Percentiles rank a stretch among this genome's conserved stretches.
These are phyloP conservation scores for Tapirus indicus DNA, from an alignment of 2,797 vertebrate genomes.

Conservation along the genomic window DNA sequence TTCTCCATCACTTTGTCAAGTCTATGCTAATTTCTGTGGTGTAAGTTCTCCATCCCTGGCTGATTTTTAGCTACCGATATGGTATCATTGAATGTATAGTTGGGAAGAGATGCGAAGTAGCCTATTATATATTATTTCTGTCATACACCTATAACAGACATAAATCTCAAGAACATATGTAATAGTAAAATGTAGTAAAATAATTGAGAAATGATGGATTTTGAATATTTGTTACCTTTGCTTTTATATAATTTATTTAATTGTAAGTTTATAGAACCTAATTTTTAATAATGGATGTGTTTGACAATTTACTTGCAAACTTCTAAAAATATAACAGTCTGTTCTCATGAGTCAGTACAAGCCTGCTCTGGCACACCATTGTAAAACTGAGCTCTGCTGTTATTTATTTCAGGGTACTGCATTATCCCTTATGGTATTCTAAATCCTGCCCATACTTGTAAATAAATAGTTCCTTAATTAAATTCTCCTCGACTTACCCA, in stretches of 20 bases:
- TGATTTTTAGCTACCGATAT: background rate
- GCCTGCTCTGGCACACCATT: background rate
- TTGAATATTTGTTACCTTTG: background rate
- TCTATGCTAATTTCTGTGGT: background rate
- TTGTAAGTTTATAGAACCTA: background rate
- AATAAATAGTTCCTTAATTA: conserved; percentile 23
- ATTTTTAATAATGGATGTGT: conserved; percentile 21
- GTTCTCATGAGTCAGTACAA: background rate
- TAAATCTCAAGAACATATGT: background rate
- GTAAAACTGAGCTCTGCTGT: background rate
- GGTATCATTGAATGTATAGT: background rate
- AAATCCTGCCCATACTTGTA: background rate
- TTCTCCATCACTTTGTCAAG: background rate
- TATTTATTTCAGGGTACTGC: background rate
- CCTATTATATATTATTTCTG: background rate
- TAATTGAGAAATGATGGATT: background rate
- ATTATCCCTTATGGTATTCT: background rate
- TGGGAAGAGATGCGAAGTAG: background rate
- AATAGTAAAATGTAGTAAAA: conserved; percentile 6
- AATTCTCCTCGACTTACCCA: background rate
- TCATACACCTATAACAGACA: background rate
- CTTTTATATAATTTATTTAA: conserved; percentile 21
- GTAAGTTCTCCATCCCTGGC: background rate
- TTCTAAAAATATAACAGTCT: background rate
- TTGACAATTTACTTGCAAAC: background rate